Evolutionary conservation across 1,140 invertebrate species (phyloP).

Genomic region (Drosophila truncata): DNA sequence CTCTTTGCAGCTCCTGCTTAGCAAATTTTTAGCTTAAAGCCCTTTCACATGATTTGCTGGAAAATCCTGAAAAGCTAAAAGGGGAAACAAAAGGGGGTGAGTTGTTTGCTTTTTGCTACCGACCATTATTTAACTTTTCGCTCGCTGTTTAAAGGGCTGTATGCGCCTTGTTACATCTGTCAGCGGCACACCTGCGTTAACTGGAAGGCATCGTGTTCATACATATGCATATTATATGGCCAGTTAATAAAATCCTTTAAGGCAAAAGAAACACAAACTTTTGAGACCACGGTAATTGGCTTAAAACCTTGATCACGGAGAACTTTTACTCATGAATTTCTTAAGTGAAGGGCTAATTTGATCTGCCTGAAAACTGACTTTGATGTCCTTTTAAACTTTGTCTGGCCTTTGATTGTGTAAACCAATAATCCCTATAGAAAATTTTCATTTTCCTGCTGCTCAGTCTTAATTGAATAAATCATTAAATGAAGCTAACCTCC

Average conservation of each 20-base stretch:
- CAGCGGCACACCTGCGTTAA: conserved; percentile 51
- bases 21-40: conserved; percentile 66
- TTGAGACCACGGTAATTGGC: conserved; percentile 11
- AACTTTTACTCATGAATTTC: conserved; percentile 8
- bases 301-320: background rate
- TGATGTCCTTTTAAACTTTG: conserved; percentile 29
- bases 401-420: conserved; percentile 5
- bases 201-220: conserved; percentile 2
- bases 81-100: background rate
- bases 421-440: conserved; percentile 18
- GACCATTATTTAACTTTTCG: conserved; percentile 13
- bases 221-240: conserved; percentile 8
- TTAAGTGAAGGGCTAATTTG: conserved; percentile 14
- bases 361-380: conserved; percentile 10
- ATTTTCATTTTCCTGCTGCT: conserved; percentile 14
- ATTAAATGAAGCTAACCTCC: conserved; percentile 11
- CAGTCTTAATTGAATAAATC: conserved; percentile 34
- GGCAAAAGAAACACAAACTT: conserved; percentile 18
- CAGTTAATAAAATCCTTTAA: conserved; percentile 29
- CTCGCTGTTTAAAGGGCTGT: conserved; percentile 18
- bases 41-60: conserved; percentile 72
- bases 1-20: conserved; percentile 14
- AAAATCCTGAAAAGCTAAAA: conserved; percentile 9
- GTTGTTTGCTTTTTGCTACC: conserved; percentile 32
- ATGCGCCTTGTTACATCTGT: conserved; percentile 60